These are phyloP conservation scores for Tachina grossa DNA, from an alignment of 2,888 invertebrate species.

Conservation along the genomic window DNA sequence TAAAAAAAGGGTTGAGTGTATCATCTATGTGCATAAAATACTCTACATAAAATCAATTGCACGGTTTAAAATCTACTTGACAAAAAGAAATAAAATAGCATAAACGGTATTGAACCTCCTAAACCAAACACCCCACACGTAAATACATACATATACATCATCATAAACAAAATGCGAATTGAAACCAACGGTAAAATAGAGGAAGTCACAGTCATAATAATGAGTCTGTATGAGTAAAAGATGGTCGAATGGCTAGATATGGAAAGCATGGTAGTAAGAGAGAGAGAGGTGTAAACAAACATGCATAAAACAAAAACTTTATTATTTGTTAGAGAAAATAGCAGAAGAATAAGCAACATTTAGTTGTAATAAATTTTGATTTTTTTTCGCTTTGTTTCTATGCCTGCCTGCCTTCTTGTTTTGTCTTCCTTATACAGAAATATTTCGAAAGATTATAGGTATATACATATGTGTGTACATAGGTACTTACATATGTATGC, in stretches of 20 bases:
- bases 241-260: conserved; percentile 28
- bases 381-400: conserved; percentile 14
- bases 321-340: conserved; percentile 62
- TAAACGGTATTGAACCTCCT: conserved; percentile 68
- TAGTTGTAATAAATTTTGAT: conserved; percentile 66
- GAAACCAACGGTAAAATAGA: conserved; percentile 59
- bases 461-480: background rate
- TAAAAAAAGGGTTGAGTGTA: background rate
- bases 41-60: conserved; percentile 62
- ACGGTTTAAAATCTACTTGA: conserved; percentile 68
- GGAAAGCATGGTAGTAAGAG: conserved; percentile 20
- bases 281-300: conserved; percentile 30
- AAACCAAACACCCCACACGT: conserved; percentile 55
- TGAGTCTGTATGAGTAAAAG: conserved; percentile 14
- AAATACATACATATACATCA: too few relatives aligned
- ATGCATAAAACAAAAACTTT: conserved; percentile 66
- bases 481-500: conserved; percentile 15
- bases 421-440: conserved; percentile 46
- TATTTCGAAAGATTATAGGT: conserved; percentile 42
- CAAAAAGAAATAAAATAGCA: conserved; percentile 52
- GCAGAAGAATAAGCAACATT: conserved; percentile 64
- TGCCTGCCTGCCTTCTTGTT: conserved; percentile 42
- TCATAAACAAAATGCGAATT: conserved; percentile 44
- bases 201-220: conserved; percentile 51
- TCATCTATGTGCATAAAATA: conserved; percentile 49